A percentile compares a stretch with the other conserved stretches of the same genome.
Conservation (phyloP, 2,113 vertebrate species). For the Drymodes brunneopygia region DNA sequence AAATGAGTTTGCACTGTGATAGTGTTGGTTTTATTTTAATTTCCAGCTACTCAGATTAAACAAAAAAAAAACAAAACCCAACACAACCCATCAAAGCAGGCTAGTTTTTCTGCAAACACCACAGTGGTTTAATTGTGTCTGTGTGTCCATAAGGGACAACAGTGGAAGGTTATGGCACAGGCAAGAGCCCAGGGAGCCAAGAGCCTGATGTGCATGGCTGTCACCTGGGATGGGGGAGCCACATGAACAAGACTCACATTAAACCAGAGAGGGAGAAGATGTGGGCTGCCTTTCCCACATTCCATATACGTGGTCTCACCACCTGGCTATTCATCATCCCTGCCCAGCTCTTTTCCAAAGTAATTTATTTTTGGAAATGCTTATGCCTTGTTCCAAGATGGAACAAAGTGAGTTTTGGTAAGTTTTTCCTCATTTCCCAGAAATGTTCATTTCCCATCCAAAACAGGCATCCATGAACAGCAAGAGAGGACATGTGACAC, state of each 20-base stretch:
- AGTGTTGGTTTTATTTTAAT: not conserved
- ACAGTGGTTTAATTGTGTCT: not conserved
- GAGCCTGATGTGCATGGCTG: not conserved
- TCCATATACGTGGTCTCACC: not conserved
- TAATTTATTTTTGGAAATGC: not conserved
- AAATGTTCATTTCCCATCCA: not conserved
- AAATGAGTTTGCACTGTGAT: not conserved
- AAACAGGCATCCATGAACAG: not conserved
- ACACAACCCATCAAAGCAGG: rapidly evolving
- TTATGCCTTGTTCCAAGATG: not conserved
- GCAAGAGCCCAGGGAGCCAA: not conserved
- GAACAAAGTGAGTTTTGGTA: not conserved
- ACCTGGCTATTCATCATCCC: not conserved
- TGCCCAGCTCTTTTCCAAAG: not conserved
- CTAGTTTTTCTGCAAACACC: not conserved
- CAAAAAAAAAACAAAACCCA: not conserved
- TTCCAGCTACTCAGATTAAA: not conserved
- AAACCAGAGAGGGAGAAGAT: not conserved
- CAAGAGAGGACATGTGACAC: not conserved
- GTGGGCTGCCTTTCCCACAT: rapidly evolving
- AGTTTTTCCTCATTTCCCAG: not conserved
- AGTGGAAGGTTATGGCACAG: not conserved
- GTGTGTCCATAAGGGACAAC: not conserved
- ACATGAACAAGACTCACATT: not conserved
- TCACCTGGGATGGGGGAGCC: not conserved